Conservation (phyloP, 2,888 invertebrate species). For the Brachyopa scutellaris region DNA sequence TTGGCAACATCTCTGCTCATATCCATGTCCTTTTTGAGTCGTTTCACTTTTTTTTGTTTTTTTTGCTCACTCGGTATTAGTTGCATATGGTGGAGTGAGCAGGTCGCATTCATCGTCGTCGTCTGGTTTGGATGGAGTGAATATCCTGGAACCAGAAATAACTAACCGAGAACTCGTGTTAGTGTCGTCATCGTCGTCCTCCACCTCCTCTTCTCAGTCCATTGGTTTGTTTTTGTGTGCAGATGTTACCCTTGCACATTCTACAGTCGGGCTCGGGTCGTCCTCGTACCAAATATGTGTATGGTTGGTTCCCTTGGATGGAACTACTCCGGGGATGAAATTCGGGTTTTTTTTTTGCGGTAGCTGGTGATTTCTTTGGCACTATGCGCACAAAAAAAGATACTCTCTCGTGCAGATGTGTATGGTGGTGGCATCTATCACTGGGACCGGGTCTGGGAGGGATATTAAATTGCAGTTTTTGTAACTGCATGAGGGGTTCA, state of each 20-base stretch:
- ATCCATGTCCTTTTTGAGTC: conserved; percentile 38
- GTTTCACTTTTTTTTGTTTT: not conserved
- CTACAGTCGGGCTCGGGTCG: conserved; percentile 7
- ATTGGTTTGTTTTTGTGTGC: conserved; percentile 31
- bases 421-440: conserved; percentile 21
- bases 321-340: conserved; percentile 58
- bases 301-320: too few relatives aligned
- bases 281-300: not conserved
- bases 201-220: not conserved
- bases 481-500: conserved; percentile 11
- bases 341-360: conserved; percentile 19
- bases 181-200: conserved; percentile 48
- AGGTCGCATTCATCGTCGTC: conserved; percentile 30
- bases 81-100: conserved; percentile 34
- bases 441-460: conserved; percentile 34
- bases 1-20: conserved; percentile 41
- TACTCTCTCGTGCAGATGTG: conserved; percentile 43
- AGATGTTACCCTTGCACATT: conserved; percentile 64
- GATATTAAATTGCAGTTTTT: conserved; percentile 71
- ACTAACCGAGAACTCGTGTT: conserved; percentile 69
- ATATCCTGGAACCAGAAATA: conserved; percentile 63
- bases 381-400: conserved; percentile 43
- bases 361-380: conserved; percentile 52
- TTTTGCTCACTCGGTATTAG: conserved; percentile 42
- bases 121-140: conserved; percentile 52